phyloP scores from a whole-genome alignment of 2,888 invertebrate species.

The Cynaeus angustus region DNA sequence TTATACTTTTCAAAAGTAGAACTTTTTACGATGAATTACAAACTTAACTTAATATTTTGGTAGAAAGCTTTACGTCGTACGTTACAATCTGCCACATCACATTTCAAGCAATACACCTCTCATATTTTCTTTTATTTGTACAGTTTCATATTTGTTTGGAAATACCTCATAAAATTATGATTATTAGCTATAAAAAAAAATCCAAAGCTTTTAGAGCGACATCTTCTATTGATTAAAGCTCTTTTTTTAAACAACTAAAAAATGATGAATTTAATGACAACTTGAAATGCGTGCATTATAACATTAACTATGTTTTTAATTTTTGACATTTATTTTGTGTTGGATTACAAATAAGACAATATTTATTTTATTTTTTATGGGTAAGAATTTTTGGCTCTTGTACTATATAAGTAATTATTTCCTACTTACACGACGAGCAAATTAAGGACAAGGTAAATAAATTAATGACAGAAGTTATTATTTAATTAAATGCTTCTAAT shows the following conservation, averaged over 20 bases:
- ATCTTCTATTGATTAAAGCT: not conserved
- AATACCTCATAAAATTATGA: not conserved
- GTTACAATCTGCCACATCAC: not conserved
- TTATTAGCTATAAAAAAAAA: not conserved
- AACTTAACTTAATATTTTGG: not conserved
- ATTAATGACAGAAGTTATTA: no score
- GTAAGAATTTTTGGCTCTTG: not conserved
- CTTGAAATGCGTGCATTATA: not conserved
- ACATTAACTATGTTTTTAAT: not conserved
- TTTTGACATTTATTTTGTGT: not conserved
- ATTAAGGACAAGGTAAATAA: no score
- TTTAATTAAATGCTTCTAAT: no score
- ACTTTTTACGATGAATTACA: not conserved
- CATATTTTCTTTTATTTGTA: not conserved
- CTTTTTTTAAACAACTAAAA: no score
- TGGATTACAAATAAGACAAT: not conserved
- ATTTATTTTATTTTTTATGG: not conserved
- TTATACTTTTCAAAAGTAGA: not conserved
- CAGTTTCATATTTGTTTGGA: not conserved
- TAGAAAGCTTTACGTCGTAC: not conserved
- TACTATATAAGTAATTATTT: no score
- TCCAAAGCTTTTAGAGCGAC: not conserved
- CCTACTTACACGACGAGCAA: no score
- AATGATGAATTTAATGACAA: not conserved
- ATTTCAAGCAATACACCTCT: not conserved